These are phyloP conservation scores for Andrena cerasifolii DNA, from an alignment of 1,140 invertebrate species.

Conservation along the genomic window DNA sequence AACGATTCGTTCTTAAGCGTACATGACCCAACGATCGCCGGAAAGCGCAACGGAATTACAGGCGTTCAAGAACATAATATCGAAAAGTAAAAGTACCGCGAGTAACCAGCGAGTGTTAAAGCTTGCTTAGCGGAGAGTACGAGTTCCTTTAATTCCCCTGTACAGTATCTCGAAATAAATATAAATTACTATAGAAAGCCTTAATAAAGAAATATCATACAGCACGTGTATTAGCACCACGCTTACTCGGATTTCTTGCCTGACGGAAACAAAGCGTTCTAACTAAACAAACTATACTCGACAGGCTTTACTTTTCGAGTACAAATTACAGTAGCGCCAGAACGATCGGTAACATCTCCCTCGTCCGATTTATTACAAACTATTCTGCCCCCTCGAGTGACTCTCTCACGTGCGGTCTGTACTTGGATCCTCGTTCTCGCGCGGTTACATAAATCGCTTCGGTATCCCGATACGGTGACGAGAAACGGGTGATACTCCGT, in stretches of 20 bases:
- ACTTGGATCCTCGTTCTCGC: no score
- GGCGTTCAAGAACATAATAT: slow-evolving; percentile 16
- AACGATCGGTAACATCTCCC: neutral
- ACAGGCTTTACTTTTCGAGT: slow-evolving; percentile 14
- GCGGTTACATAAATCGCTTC: no score
- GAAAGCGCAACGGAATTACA: slow-evolving; percentile 2
- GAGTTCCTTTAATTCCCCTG: slow-evolving; percentile 22
- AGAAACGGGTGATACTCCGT: neutral
- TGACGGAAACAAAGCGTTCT: slow-evolving; percentile 7
- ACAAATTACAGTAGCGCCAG: neutral
- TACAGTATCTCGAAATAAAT: slow-evolving; percentile 11
- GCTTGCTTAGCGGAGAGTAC: neutral
- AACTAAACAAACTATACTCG: neutral
- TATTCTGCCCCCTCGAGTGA: no score
- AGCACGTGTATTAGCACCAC: slow-evolving; percentile 22
- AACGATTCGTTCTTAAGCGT: slow-evolving; percentile 37
- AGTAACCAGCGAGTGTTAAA: slow-evolving; percentile 9
- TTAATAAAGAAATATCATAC: slow-evolving; percentile 17
- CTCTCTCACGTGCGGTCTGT: no score
- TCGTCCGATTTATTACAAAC: neutral
- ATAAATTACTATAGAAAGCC: slow-evolving; percentile 5
- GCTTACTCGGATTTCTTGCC: slow-evolving; percentile 3
- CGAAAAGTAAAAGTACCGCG: no score
- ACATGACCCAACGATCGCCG: slow-evolving; percentile 8
- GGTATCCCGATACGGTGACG: neutral